phyloP scores from a whole-genome alignment of 2,888 invertebrate species.

The Pseudoips prasinana region DNA sequence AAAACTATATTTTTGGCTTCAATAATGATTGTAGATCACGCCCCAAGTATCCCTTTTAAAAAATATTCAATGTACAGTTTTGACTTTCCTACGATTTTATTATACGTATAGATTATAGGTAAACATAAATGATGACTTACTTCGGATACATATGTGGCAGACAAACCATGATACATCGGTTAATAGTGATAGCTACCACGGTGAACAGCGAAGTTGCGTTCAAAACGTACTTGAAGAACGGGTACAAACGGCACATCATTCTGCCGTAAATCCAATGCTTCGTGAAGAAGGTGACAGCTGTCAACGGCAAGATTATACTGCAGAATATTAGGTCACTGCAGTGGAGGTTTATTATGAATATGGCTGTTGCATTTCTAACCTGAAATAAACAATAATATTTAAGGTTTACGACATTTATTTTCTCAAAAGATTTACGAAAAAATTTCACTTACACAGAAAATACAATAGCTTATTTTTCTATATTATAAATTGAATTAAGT shows the following conservation, averaged over 20 bases:
- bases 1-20: no score
- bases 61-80: no score
- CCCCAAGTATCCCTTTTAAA: no score
- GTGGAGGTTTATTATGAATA: constrained; percentile 91
- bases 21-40: no score
- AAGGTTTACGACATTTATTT: no score
- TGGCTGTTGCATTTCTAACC: constrained; percentile 90
- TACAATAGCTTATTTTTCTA: no score
- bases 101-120: no score
- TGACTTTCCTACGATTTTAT: no score
- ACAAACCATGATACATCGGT: constrained; percentile 89
- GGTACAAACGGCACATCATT: constrained; percentile 86
- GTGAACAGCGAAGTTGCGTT: constrained; percentile 90
- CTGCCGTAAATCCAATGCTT: constrained; percentile 86
- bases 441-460: no score
- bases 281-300: constrained; percentile 87
- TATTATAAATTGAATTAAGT: no score
- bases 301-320: constrained; percentile 89
- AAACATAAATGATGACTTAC: constrained; percentile 78
- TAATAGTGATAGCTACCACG: constrained; percentile 89
- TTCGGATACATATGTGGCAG: constrained; percentile 88
- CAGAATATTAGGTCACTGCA: constrained; percentile 90
- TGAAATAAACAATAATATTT: constrained; percentile 47
- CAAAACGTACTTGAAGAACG: constrained; percentile 86
- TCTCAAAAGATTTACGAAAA: no score